phyloP scores from a whole-genome alignment of 2,797 vertebrate species.

The Xiphophorus birchmanni region DNA sequence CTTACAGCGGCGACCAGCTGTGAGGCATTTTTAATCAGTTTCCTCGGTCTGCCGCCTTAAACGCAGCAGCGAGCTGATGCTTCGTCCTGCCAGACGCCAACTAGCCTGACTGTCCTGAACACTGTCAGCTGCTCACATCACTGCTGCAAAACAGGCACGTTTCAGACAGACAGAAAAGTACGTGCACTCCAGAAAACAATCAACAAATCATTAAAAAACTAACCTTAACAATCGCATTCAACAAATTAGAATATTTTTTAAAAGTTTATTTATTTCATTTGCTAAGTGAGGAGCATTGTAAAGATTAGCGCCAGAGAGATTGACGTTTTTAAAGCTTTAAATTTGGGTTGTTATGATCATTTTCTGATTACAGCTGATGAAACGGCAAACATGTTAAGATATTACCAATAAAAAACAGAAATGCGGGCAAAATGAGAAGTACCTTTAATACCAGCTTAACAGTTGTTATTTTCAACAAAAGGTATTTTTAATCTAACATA shows the following conservation, averaged over 20 bases:
- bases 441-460: not conserved
- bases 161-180: not conserved
- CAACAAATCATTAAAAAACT: not conserved
- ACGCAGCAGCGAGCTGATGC: not conserved
- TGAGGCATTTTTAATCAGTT: slow-evolving; percentile 3
- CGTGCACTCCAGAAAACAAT: not conserved
- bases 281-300: not conserved
- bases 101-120: not conserved
- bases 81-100: not conserved
- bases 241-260: not conserved
- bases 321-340: not conserved
- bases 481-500: not conserved
- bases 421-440: no score
- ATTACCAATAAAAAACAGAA: not conserved
- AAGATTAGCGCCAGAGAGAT: not conserved
- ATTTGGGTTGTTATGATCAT: not conserved
- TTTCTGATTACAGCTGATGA: not conserved
- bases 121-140: not conserved
- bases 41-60: not conserved
- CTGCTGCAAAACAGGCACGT: not conserved
- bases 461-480: not conserved
- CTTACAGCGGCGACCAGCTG: not conserved
- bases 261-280: not conserved
- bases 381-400: not conserved
- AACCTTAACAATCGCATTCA: not conserved